A percentile compares a stretch with the other conserved stretches of the same genome.
Evolutionary conservation across 2,113 vertebrate species (phyloP).

Genomic region (Carettochelys insculpta): DNA sequence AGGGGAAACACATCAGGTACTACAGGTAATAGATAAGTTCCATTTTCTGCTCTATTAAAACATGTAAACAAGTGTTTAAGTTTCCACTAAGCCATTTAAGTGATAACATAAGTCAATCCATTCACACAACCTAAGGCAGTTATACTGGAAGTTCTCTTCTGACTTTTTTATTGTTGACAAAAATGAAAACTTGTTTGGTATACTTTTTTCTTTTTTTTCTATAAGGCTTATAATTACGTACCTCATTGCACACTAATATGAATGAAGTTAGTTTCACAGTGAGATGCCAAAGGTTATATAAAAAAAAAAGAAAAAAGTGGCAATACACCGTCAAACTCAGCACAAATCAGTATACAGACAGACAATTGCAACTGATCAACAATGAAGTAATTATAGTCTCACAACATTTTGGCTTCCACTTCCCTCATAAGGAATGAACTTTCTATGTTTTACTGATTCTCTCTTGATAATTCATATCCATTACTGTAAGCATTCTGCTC

Average conservation of each 20-base stretch:
- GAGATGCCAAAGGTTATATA: neutral
- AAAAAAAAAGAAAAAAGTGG: neutral
- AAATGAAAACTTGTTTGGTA: neutral
- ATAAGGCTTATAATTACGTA: neutral
- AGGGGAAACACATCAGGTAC: neutral
- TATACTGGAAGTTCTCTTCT: neutral
- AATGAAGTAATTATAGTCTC: accelerated
- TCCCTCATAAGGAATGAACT: neutral
- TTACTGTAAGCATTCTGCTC: neutral
- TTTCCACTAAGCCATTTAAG: neutral
- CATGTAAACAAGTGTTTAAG: no score
- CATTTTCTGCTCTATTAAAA: no score
- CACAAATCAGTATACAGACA: neutral
- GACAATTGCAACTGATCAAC: neutral
- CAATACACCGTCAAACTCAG: neutral
- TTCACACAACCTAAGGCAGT: neutral
- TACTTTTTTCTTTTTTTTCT: neutral
- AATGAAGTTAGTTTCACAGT: neutral
- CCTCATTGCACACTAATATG: neutral
- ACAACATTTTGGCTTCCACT: neutral
- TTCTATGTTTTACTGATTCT: neutral
- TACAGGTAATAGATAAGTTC: no score
- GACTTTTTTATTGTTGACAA: neutral
- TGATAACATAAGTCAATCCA: neutral
- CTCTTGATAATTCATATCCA: neutral